Evolutionary conservation across 2,888 invertebrate species (phyloP).

Genomic region (Tachina lurida): DNA sequence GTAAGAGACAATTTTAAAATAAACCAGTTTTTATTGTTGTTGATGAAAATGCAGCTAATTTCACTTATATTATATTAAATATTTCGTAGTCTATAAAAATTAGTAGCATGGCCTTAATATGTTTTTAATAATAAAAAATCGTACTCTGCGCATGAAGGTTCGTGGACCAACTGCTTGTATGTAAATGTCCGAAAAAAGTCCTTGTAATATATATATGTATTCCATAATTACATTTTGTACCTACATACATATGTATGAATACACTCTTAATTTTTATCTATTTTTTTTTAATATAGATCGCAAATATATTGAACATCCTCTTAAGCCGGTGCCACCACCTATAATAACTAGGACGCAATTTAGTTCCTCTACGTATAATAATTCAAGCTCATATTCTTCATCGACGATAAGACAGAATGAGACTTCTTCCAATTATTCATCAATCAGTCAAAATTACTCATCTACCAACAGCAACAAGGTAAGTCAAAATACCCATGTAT

Average conservation of each 20-base stretch:
- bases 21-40: too few relatives aligned
- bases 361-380: conserved; percentile 75
- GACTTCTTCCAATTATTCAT: conserved; percentile 49
- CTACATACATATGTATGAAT: neutral
- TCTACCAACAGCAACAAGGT: conserved; percentile 76
- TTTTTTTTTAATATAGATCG: conserved; percentile 84
- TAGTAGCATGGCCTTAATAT: neutral
- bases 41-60: too few relatives aligned
- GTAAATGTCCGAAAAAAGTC: neutral
- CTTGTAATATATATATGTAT: too few relatives aligned
- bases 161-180: neutral
- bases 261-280: neutral
- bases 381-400: conserved; percentile 60
- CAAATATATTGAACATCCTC: conserved; percentile 92
- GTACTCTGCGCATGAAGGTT: neutral
- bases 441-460: conserved; percentile 72
- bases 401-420: conserved; percentile 61
- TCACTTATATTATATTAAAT: too few relatives aligned
- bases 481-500: conserved; percentile 17
- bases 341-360: conserved; percentile 86
- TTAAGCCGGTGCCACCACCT: conserved; percentile 90
- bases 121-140: neutral
- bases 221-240: neutral
- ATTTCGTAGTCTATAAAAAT: too few relatives aligned
- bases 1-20: too few relatives aligned